phyloP scores from a whole-genome alignment of 2,113 vertebrate genomes.

The Pica pica region DNA sequence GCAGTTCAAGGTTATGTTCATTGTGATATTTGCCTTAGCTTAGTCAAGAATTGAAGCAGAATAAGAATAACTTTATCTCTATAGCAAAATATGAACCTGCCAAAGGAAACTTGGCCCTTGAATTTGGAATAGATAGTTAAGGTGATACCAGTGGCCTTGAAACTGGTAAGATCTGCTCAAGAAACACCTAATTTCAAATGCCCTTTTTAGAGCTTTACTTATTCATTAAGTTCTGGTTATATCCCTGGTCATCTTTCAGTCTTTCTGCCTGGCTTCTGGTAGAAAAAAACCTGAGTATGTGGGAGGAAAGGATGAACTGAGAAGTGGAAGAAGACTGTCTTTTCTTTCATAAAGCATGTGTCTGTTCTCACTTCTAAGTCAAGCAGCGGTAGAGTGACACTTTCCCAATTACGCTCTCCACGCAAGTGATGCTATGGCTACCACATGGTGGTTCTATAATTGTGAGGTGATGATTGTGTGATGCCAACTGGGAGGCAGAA shows the following conservation, averaged over 20 bases:
- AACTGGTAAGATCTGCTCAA: neutral
- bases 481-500: neutral
- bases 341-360: neutral
- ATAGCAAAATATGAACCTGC: neutral
- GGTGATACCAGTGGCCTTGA: neutral
- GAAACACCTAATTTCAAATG: neutral
- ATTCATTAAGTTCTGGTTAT: neutral
- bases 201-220: neutral
- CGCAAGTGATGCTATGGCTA: slow-evolving; percentile 7
- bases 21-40: neutral
- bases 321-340: neutral
- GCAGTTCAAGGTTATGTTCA: neutral
- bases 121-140: neutral
- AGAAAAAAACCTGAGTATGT: neutral
- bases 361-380: neutral
- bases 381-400: neutral
- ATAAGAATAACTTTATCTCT: neutral
- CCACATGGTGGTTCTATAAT: neutral
- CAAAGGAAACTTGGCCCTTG: neutral
- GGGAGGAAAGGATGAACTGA: neutral
- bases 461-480: slow-evolving; percentile 9
- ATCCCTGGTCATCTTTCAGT: neutral
- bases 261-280: neutral
- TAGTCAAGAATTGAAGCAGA: neutral
- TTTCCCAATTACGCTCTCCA: neutral